phyloP scores from a whole-genome alignment of 2,797 vertebrate genomes.

The Hozukius guyotensis region DNA sequence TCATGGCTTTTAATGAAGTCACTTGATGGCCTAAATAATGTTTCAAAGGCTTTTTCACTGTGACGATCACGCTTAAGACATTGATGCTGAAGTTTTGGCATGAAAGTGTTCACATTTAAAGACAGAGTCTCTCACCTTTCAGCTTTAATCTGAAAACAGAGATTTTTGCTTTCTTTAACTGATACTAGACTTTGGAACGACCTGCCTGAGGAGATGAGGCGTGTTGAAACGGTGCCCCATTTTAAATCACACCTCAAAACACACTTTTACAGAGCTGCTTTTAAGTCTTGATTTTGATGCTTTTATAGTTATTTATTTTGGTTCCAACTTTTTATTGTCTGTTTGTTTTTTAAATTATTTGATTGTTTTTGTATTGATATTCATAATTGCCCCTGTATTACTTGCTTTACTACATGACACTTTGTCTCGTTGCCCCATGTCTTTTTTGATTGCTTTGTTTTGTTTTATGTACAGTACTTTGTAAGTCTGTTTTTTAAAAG shows the following conservation, averaged over 20 bases:
- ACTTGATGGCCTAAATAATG: neutral
- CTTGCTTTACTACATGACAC: too few relatives aligned
- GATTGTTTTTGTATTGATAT: too few relatives aligned
- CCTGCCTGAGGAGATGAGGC: too few relatives aligned
- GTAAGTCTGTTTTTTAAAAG: too few relatives aligned
- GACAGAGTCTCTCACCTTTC: neutral
- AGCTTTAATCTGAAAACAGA: constrained; percentile 26
- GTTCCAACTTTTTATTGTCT: rapidly evolving
- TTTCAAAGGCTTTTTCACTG: neutral
- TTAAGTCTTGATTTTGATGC: too few relatives aligned
- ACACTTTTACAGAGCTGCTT: too few relatives aligned
- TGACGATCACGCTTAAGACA: neutral
- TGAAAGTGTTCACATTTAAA: neutral
- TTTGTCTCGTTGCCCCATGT: too few relatives aligned
- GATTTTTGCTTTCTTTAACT: neutral
- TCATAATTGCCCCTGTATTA: rapidly evolving
- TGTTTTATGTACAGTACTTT: too few relatives aligned
- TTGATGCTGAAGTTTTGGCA: neutral
- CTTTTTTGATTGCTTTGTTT: too few relatives aligned
- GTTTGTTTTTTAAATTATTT: too few relatives aligned
- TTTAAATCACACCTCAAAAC: too few relatives aligned
- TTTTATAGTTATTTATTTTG: rapidly evolving
- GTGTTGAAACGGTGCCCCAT: too few relatives aligned
- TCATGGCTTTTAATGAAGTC: neutral
- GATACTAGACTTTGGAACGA: neutral